Conservation (phyloP, 2,888 invertebrate species). For the Ephialtes manifestator region DNA sequence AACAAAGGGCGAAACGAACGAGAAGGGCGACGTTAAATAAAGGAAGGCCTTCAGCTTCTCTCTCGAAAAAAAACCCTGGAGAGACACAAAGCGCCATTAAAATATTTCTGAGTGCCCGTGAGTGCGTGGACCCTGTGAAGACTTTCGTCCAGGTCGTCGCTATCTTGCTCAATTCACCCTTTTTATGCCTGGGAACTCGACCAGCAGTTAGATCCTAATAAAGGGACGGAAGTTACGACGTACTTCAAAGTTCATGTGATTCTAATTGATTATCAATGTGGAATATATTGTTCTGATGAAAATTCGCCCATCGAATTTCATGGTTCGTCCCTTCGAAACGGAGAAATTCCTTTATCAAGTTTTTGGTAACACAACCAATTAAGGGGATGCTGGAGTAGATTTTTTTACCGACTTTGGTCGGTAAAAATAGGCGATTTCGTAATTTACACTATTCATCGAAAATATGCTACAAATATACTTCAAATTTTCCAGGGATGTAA, state of each 20-base stretch:
- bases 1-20: conserved; percentile 73
- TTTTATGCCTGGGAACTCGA: conserved; percentile 21
- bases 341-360: too few relatives aligned
- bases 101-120: conserved; percentile 78
- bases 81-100: conserved; percentile 84
- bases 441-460: too few relatives aligned
- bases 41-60: conserved; percentile 72
- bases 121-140: conserved; percentile 32
- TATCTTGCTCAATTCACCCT: conserved; percentile 49
- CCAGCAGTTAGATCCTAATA: not conserved
- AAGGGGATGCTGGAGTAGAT: too few relatives aligned
- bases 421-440: too few relatives aligned
- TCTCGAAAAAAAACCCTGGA: conserved; percentile 56
- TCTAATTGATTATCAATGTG: conserved; percentile 40
- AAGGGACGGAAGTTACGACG: conserved; percentile 40
- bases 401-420: too few relatives aligned
- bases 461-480: too few relatives aligned
- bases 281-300: conserved; percentile 3
- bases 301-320: not conserved
- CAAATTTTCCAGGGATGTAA: too few relatives aligned
- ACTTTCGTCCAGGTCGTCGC: conserved; percentile 15
- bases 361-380: too few relatives aligned
- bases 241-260: conserved; percentile 38
- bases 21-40: conserved; percentile 65
- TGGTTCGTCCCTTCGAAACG: not conserved